Percentiles rank a stretch among this genome's conserved stretches.
Evolutionary conservation across 2,888 invertebrate genomes (phyloP).

Genomic region (Ophioninae sp.): DNA sequence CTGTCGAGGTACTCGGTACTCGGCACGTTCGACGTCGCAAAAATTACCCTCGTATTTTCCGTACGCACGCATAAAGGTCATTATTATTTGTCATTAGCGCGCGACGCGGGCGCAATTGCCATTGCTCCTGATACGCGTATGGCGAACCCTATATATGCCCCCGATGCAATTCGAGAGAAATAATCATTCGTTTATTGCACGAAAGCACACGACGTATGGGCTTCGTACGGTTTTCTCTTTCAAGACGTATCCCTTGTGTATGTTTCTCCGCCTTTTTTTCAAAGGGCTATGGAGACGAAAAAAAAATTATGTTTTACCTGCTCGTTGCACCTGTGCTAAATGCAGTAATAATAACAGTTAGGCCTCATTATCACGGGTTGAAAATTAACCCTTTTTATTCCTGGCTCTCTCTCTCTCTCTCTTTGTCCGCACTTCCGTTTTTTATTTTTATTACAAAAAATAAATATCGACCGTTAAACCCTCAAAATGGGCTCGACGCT

Average conservation of each 20-base stretch:
- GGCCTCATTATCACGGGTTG: constrained; percentile 38
- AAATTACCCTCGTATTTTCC: constrained; percentile 55
- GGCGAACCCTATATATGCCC: constrained; percentile 13
- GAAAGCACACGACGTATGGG: not conserved
- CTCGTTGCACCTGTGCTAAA: constrained; percentile 54
- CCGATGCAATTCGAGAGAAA: constrained; percentile 29
- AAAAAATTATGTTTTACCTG: constrained; percentile 48
- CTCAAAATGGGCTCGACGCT: too few species aligned
- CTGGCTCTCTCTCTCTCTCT: not conserved
- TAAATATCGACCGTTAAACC: too few species aligned
- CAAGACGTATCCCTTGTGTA: not conserved
- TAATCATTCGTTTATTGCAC: constrained; percentile 54
- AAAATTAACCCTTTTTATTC: constrained; percentile 9
- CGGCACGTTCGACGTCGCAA: constrained; percentile 32
- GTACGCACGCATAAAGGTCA: constrained; percentile 58
- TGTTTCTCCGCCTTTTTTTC: constrained; percentile 6
- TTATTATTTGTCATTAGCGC: constrained; percentile 63
- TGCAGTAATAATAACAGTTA: constrained; percentile 31
- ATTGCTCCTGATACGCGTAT: constrained; percentile 31
- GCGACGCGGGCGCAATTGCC: constrained; percentile 23
- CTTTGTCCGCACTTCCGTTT: not conserved
- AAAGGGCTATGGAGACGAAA: constrained; percentile 6
- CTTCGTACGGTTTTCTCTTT: not conserved
- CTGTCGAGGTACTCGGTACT: constrained; percentile 22
- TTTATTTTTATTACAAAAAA: not conserved